A percentile compares a stretch with the other conserved stretches of the same genome.
Conservation (phyloP, 2,113 vertebrate genomes). For the Bungarus multicinctus region DNA sequence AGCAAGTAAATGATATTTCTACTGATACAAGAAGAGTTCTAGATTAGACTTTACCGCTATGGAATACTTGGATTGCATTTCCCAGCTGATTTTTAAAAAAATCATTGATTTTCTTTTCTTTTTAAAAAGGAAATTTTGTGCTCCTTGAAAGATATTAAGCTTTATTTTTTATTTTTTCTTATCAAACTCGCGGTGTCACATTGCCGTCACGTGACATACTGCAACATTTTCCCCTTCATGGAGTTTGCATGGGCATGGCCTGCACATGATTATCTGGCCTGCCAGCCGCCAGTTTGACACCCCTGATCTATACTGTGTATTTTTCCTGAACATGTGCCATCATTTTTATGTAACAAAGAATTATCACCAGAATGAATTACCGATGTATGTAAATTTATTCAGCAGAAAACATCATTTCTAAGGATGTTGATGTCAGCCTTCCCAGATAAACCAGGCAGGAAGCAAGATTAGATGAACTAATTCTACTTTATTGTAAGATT, state of each 20-base stretch:
- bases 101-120: neutral
- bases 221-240: too few species aligned
- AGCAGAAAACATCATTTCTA: neutral
- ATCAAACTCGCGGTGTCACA: too few species aligned
- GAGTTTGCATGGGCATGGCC: too few species aligned
- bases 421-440: neutral
- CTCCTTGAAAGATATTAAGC: neutral
- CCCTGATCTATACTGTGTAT: neutral
- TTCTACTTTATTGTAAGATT: neutral
- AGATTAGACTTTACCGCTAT: neutral
- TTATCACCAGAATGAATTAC: neutral
- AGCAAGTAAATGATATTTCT: neutral
- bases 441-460: neutral
- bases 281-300: too few species aligned
- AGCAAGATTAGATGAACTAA: neutral
- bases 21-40: neutral
- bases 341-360: neutral
- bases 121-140: neutral
- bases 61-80: neutral
- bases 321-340: neutral
- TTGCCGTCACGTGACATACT: too few species aligned
- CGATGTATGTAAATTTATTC: neutral
- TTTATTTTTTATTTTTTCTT: neutral
- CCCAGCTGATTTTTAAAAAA: neutral
- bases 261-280: rapidly evolving